Percentiles rank a stretch among this genome's conserved stretches.
Conservation (phyloP, 2,888 invertebrate genomes). For the Ennomos erosarius region DNA sequence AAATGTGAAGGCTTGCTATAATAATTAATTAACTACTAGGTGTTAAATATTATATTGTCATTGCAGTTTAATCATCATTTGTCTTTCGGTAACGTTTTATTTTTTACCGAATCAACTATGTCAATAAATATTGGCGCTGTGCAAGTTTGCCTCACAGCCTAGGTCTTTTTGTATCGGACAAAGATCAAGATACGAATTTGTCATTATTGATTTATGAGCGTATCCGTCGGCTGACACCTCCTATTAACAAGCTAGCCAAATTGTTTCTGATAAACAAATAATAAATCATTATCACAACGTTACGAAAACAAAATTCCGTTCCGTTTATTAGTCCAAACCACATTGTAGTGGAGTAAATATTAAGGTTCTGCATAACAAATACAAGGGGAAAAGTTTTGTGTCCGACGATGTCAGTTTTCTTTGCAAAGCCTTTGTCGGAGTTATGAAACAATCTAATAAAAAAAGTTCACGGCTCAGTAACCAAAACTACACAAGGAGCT, state of each 20-base stretch:
- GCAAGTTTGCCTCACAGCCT: too few species aligned
- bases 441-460: slow-evolving; percentile 26
- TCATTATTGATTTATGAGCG: slow-evolving; percentile 11
- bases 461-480: slow-evolving; percentile 27
- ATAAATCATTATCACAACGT: slow-evolving; percentile 2
- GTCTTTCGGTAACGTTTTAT: too few species aligned
- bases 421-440: slow-evolving; percentile 18
- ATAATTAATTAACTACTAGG: too few species aligned
- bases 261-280: slow-evolving; percentile 4
- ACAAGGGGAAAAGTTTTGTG: slow-evolving; percentile 16
- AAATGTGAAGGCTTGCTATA: too few species aligned
- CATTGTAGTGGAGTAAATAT: neutral
- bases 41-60: too few species aligned
- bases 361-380: slow-evolving; percentile 10
- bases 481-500: slow-evolving; percentile 18
- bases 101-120: too few species aligned
- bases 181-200: slow-evolving; percentile 19
- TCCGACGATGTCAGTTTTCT: slow-evolving; percentile 18
- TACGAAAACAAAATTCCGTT: neutral
- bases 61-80: too few species aligned
- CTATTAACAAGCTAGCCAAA: neutral
- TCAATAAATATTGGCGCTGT: too few species aligned
- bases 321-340: too few species aligned
- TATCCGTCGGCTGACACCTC: slow-evolving; percentile 1
- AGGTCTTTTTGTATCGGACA: neutral